Evolutionary conservation across 2,113 vertebrate species (phyloP).

Genomic region (Peromyscus maniculatus): DNA sequence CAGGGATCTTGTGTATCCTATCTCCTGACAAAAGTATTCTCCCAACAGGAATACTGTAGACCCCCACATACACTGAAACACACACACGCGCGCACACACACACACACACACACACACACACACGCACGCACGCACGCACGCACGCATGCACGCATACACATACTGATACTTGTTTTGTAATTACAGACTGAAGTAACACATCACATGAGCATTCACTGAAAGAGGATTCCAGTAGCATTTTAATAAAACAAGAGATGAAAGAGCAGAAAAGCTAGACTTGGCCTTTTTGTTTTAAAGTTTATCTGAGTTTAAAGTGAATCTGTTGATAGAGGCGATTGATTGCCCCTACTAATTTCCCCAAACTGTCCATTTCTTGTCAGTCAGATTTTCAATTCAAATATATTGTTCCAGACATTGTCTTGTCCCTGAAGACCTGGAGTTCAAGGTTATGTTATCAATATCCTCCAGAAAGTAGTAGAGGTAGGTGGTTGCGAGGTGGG

Average conservation of each 20-base stretch:
- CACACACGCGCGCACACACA: background rate
- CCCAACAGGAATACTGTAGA: background rate
- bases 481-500: background rate
- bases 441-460: conserved; percentile 19
- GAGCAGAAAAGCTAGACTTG: background rate
- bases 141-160: too few relatives aligned
- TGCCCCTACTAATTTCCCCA: background rate
- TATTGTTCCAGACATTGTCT: background rate
- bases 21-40: background rate
- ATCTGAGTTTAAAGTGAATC: background rate
- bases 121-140: background rate
- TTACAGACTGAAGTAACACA: background rate
- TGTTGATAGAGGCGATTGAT: background rate
- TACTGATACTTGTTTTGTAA: background rate
- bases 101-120: background rate
- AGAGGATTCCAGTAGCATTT: background rate
- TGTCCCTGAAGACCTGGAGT: background rate
- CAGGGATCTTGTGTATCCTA: background rate
- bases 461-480: background rate
- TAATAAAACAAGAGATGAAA: background rate
- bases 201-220: background rate
- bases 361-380: background rate
- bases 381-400: conserved; percentile 14
- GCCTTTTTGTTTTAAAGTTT: conserved; percentile 1
- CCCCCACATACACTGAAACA: background rate